Conservation (phyloP, 2,888 invertebrate genomes). For the Sminthurinus aureus region DNA sequence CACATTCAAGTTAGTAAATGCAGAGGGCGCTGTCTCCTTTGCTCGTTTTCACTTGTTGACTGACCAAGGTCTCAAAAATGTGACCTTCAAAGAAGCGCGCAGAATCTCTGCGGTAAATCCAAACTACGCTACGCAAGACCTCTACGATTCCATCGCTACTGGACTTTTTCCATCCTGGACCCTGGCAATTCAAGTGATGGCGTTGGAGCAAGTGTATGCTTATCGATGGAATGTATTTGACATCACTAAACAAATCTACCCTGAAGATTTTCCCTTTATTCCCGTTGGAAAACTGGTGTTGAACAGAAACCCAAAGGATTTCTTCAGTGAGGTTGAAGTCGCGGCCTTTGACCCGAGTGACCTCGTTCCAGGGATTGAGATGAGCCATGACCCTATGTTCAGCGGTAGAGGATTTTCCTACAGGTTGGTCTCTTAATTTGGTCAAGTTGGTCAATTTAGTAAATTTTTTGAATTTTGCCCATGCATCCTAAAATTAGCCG, state of each 20-base stretch:
- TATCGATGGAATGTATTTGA: conserved; percentile 28
- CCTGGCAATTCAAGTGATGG: conserved; percentile 65
- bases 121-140: conserved; percentile 63
- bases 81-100: conserved; percentile 62
- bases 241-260: conserved; percentile 54
- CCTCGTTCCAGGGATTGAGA: conserved; percentile 61
- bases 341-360: conserved; percentile 65
- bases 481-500: too few relatives aligned
- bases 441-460: too few relatives aligned
- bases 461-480: too few relatives aligned
- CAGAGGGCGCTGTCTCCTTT: conserved; percentile 75
- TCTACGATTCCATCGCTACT: conserved; percentile 63
- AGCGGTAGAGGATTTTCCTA: conserved; percentile 45
- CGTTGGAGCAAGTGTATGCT: conserved; percentile 60
- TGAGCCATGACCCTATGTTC: conserved; percentile 24
- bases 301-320: conserved; percentile 64
- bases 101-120: conserved; percentile 61
- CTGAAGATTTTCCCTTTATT: conserved; percentile 63
- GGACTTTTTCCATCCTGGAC: conserved; percentile 65
- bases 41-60: conserved; percentile 66
- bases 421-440: too few relatives aligned
- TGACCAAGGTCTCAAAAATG: conserved; percentile 65
- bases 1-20: conserved; percentile 89
- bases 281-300: conserved; percentile 63
- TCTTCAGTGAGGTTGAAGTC: conserved; percentile 64